A percentile compares a stretch with the other conserved stretches of the same genome.
phyloP scores from a whole-genome alignment of 1,140 invertebrate species.

The Drosophila carrolli region DNA sequence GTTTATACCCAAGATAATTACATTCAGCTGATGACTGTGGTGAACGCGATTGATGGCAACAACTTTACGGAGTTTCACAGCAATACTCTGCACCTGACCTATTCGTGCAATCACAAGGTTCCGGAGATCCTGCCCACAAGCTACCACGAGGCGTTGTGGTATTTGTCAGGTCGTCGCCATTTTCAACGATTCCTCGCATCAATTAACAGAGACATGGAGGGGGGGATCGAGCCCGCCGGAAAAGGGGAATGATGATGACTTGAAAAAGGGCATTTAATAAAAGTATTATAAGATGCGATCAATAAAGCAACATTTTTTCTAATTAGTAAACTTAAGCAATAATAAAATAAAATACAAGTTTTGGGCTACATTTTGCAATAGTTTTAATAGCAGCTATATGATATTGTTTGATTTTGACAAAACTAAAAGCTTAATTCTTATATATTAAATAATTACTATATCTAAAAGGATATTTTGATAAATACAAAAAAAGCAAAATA shows the following conservation, averaged over 20 bases:
- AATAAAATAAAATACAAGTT: too few species aligned
- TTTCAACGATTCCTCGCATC: slow-evolving; percentile 19
- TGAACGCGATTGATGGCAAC: slow-evolving; percentile 87
- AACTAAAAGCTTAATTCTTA: too few species aligned
- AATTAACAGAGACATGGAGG: not conserved
- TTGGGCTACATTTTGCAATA: too few species aligned
- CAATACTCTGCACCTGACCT: slow-evolving; percentile 91
- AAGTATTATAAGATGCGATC: not conserved
- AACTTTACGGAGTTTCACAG: slow-evolving; percentile 86
- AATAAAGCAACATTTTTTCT: not conserved
- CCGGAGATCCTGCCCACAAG: slow-evolving; percentile 87
- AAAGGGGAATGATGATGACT: not conserved
- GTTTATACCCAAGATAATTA: slow-evolving; percentile 88
- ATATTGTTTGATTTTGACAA: too few species aligned
- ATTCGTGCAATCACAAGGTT: slow-evolving; percentile 85
- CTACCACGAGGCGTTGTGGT: slow-evolving; percentile 90
- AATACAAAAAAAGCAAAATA: too few species aligned
- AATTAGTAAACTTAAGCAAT: too few species aligned
- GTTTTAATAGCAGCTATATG: too few species aligned
- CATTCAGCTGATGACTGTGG: slow-evolving; percentile 88
- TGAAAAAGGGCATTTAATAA: not conserved
- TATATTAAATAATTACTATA: too few species aligned
- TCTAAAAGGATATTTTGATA: too few species aligned
- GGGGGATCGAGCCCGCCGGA: too few species aligned
- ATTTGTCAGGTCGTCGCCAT: slow-evolving; percentile 87